Evolutionary conservation across 2,888 invertebrate genomes (phyloP).

Genomic region (Eilema griseolum): DNA sequence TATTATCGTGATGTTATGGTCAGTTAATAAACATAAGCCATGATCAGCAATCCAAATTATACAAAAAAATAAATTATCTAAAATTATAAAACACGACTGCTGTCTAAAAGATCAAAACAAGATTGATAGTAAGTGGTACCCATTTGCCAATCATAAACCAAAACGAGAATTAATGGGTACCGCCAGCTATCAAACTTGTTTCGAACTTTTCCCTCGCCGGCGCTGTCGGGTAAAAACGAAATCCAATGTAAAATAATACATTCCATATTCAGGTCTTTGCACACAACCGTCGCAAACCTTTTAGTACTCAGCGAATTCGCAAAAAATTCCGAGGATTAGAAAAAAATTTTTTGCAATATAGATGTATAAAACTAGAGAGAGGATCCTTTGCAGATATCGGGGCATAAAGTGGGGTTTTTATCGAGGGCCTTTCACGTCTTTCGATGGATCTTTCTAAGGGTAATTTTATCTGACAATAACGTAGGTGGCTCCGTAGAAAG

Average conservation of each 20-base stretch:
- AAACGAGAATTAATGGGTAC: too few relatives aligned
- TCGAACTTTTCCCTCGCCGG: too few relatives aligned
- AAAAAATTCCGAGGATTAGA: constrained; percentile 23
- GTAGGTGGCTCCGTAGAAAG: constrained; percentile 26
- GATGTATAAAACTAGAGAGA: constrained; percentile 33
- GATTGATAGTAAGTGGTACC: too few relatives aligned
- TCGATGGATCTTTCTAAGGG: constrained; percentile 43
- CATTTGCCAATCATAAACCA: too few relatives aligned
- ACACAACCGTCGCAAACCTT: constrained; percentile 28
- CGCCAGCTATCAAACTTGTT: too few relatives aligned
- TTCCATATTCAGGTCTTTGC: neutral
- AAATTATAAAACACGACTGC: too few relatives aligned
- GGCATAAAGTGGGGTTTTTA: constrained; percentile 55
- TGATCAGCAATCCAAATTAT: neutral
- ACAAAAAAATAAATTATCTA: too few relatives aligned
- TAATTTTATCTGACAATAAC: constrained; percentile 49
- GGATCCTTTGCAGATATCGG: constrained; percentile 44
- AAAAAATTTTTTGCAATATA: constrained; percentile 36
- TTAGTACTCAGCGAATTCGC: constrained; percentile 23
- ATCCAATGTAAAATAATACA: constrained; percentile 13
- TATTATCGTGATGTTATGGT: neutral
- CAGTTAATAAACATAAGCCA: neutral
- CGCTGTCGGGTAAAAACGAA: too few relatives aligned
- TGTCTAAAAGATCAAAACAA: too few relatives aligned
- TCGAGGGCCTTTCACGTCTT: constrained; percentile 53